Evolutionary conservation across 2,797 vertebrate genomes (phyloP).

Genomic region (Graptemys geographica): DNA sequence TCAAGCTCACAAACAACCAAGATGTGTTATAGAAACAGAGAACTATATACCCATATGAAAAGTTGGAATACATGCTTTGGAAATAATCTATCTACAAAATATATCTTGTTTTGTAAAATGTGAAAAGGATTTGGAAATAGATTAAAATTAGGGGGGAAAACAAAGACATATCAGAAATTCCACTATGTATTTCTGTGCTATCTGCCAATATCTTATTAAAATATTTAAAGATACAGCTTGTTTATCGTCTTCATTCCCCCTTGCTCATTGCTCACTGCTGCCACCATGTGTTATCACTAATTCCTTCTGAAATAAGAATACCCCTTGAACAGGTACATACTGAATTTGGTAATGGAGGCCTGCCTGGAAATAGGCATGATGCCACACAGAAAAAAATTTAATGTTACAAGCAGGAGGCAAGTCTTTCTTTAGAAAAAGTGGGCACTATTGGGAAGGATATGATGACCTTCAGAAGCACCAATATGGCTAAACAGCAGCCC

Average conservation of each 20-base stretch:
- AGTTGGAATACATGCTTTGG: rapidly evolving
- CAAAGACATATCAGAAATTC: background rate
- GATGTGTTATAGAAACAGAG: background rate
- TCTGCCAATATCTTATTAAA: background rate
- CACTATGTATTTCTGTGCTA: rapidly evolving
- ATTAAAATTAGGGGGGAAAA: background rate
- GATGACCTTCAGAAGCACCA: background rate
- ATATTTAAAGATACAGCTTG: background rate
- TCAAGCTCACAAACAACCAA: background rate
- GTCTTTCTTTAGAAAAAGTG: background rate
- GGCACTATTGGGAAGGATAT: background rate
- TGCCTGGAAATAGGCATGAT: background rate
- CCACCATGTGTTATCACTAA: conserved; percentile 57
- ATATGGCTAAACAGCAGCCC: background rate
- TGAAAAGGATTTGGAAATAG: background rate
- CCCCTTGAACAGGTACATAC: background rate
- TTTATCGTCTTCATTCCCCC: background rate
- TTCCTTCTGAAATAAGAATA: background rate
- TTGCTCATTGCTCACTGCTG: conserved; percentile 61
- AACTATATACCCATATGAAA: background rate
- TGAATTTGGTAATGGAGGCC: background rate
- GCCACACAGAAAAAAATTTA: background rate
- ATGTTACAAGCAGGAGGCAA: background rate
- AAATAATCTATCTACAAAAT: background rate
- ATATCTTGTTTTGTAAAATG: rapidly evolving